phyloP scores from a whole-genome alignment of 2,797 vertebrate genomes.

The Avahi laniger region DNA sequence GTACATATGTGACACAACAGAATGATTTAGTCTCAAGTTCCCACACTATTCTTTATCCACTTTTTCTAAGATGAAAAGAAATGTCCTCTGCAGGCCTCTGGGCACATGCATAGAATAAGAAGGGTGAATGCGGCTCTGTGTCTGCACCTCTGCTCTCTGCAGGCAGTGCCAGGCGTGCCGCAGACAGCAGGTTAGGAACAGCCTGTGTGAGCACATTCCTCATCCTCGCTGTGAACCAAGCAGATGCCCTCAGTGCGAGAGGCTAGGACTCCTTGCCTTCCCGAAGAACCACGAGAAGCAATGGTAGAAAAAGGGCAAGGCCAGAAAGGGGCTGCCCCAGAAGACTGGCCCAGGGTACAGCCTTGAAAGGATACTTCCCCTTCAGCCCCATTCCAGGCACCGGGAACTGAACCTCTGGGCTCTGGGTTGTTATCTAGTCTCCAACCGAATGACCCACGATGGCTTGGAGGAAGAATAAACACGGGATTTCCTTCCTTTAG shows the following conservation, averaged over 20 bases:
- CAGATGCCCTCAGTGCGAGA: not conserved
- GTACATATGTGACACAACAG: not conserved
- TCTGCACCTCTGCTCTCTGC: not conserved
- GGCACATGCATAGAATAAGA: not conserved
- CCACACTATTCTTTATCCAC: not conserved
- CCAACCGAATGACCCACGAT: not conserved
- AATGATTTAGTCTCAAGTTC: not conserved
- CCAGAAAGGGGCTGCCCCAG: not conserved
- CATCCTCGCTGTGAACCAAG: not conserved
- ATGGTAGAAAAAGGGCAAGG: not conserved
- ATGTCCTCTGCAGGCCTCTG: not conserved
- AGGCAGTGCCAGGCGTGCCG: not conserved
- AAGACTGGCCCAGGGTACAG: not conserved
- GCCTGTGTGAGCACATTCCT: not conserved
- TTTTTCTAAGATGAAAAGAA: not conserved
- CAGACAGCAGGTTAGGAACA: not conserved
- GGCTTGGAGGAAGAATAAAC: not conserved
- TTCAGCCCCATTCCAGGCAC: not conserved
- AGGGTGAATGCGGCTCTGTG: not conserved
- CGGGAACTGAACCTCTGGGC: not conserved
- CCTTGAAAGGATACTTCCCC: not conserved
- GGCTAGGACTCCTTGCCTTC: not conserved
- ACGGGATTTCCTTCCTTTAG: not conserved
- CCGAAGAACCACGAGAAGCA: not conserved
- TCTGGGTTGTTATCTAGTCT: not conserved